Conservation (phyloP, 64 coral and sea anemone genomes). For the Pocillopora verrucosa region DNA sequence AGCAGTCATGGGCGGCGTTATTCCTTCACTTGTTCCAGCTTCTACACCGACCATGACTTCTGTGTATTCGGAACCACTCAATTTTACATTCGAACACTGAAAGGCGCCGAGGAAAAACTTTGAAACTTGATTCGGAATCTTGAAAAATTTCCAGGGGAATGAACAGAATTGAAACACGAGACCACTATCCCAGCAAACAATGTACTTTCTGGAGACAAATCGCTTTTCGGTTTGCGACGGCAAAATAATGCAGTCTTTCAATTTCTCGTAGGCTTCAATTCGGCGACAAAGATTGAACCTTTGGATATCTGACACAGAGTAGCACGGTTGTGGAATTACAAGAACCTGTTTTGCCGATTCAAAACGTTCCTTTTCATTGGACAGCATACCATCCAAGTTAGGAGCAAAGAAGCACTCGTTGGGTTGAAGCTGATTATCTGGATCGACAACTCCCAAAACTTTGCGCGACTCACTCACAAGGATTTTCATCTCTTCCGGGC, state of each 20-base stretch:
- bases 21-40: not conserved
- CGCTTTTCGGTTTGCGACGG: conserved; percentile 47
- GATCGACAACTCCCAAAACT: conserved; percentile 68
- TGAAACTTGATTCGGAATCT: not conserved
- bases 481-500: conserved; percentile 17
- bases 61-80: not conserved
- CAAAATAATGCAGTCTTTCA: conserved; percentile 66
- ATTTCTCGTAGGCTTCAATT: conserved; percentile 20
- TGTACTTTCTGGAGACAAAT: conserved; percentile 66
- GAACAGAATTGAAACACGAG: conserved; percentile 9
- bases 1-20: not conserved
- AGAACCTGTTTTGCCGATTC: conserved; percentile 26
- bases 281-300: conserved; percentile 30
- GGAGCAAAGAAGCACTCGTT: conserved; percentile 72
- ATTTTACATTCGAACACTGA: too few relatives aligned
- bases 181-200: conserved; percentile 64
- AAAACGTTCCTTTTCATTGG: conserved; percentile 40
- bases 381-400: not conserved
- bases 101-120: not conserved
- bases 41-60: not conserved
- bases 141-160: not conserved
- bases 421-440: conserved; percentile 39
- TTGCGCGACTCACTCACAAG: conserved; percentile 68
- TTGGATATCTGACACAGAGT: conserved; percentile 46
- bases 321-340: conserved; percentile 67